phyloP scores from a whole-genome alignment of 2,888 invertebrate species.

The Clitarchus hookeri region DNA sequence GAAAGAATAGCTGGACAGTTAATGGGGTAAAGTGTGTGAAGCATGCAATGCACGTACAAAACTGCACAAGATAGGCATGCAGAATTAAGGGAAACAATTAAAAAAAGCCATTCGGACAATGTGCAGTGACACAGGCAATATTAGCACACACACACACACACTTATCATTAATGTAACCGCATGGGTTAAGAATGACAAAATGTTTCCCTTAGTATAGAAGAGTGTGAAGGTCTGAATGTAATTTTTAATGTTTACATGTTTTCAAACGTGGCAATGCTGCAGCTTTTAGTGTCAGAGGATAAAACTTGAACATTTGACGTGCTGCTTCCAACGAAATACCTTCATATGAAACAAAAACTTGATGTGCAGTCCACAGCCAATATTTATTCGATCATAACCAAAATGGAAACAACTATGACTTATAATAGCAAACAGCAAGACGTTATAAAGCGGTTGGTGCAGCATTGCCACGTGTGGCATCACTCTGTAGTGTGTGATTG shows the following conservation, averaged over 20 bases:
- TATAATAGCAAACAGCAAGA: neutral
- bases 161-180: neutral
- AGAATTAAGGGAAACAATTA: neutral
- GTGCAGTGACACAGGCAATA: neutral
- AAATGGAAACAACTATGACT: neutral
- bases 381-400: too few relatives aligned
- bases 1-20: too few relatives aligned
- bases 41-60: neutral
- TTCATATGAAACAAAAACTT: too few relatives aligned
- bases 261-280: neutral
- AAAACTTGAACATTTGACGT: neutral
- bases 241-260: neutral
- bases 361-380: too few relatives aligned
- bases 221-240: constrained; percentile 14
- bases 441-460: neutral
- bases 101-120: neutral
- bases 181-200: neutral
- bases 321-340: too few relatives aligned
- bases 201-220: neutral
- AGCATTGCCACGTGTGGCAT: neutral
- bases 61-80: neutral
- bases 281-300: neutral
- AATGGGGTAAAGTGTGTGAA: too few relatives aligned
- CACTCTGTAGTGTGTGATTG: constrained; percentile 40
- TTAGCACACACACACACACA: neutral